Evolutionary conservation across 2,797 vertebrate species (phyloP).

Genomic region (Trachops cirrhosus): DNA sequence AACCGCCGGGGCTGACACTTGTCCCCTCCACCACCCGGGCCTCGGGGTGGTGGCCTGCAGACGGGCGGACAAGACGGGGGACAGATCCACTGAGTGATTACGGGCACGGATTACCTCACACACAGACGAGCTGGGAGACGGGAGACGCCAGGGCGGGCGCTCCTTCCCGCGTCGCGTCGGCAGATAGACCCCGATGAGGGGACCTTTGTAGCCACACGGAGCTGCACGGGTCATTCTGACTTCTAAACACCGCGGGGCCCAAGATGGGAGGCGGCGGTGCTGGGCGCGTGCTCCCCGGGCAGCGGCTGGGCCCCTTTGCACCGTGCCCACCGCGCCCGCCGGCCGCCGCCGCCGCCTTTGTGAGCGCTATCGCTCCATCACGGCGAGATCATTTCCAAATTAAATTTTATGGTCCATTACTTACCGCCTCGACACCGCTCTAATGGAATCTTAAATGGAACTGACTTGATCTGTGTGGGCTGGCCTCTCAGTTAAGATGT

Average conservation of each 20-base stretch:
- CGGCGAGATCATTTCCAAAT: constrained; percentile 96
- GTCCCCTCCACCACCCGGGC: neutral
- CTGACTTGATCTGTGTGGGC: constrained; percentile 89
- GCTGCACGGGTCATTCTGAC: constrained; percentile 89
- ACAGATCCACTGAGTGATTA: constrained; percentile 86
- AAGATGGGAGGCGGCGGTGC: constrained; percentile 72
- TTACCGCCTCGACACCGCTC: constrained; percentile 88
- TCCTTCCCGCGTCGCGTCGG: constrained; percentile 87
- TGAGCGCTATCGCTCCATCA: constrained; percentile 90
- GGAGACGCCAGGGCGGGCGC: constrained; percentile 84
- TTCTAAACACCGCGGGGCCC: constrained; percentile 86
- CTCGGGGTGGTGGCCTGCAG: constrained; percentile 64
- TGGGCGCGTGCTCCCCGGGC: constrained; percentile 82
- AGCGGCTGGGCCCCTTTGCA: constrained; percentile 83
- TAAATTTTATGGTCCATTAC: constrained; percentile 99
- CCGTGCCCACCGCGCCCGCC: constrained; percentile 81
- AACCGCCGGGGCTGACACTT: fast-evolving
- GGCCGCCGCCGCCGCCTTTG: constrained; percentile 84
- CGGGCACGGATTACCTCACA: constrained; percentile 85
- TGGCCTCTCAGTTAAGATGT: constrained; percentile 89
- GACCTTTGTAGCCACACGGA: constrained; percentile 92
- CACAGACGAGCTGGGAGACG: constrained; percentile 90
- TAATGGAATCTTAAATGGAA: constrained; percentile 94
- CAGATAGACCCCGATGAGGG: constrained; percentile 91
- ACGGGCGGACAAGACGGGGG: constrained; percentile 79